Conservation (phyloP, 2,888 invertebrate species). For the Limnephilus lunatus region DNA sequence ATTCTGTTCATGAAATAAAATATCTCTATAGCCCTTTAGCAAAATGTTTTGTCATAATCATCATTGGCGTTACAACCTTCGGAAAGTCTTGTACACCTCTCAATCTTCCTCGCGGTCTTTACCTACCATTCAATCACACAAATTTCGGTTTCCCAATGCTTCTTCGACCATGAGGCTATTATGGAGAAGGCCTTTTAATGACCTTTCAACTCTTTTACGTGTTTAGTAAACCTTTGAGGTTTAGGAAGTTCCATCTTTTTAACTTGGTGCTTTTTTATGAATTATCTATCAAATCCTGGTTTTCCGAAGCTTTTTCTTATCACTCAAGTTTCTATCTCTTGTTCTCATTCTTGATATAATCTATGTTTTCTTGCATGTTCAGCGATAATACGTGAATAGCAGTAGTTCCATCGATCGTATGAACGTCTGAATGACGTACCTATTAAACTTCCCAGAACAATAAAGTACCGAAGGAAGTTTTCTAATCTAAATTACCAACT, state of each 20-base stretch:
- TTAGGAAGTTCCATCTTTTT: not conserved
- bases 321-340: not conserved
- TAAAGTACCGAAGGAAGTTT: not conserved
- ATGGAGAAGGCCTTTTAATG: not conserved
- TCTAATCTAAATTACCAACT: conserved; percentile 2
- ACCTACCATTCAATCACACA: not conserved
- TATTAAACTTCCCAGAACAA: not conserved
- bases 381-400: not conserved
- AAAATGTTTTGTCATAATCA: too few relatives aligned
- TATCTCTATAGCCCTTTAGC: too few relatives aligned
- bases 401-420: not conserved
- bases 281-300: not conserved
- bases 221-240: not conserved
- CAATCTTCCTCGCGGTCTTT: too few relatives aligned
- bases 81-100: too few relatives aligned
- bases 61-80: too few relatives aligned
- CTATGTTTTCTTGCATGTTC: not conserved
- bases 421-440: not conserved
- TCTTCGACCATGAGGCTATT: not conserved
- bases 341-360: not conserved
- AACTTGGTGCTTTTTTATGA: not conserved
- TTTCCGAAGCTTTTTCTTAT: not conserved
- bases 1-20: too few relatives aligned
- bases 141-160: not conserved
- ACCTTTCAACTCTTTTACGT: not conserved